Base-by-base conservation (phyloP, 1,140 invertebrate species). In the Zaprionus taronus region DNA sequence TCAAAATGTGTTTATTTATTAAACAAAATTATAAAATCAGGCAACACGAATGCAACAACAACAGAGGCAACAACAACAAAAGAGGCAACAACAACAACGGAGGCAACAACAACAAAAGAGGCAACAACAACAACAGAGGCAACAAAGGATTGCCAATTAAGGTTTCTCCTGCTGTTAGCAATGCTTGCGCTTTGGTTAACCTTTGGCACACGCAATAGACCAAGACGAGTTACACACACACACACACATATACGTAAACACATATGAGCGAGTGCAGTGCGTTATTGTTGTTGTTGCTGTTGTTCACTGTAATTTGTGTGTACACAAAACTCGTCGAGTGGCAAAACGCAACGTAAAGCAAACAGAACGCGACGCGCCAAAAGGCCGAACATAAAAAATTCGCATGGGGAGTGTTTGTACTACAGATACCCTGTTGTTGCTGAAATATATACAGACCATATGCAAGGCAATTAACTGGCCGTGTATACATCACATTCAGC, bases 1-100 rank as follows among this genome's bases (percentile, higher is more conserved):
- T 84, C 82, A 81, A 84, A 81, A 65, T 81, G 75, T 84, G 79
- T 84, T 84, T 84, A 85, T 84, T 84, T 85, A 84, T 84, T 72
- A 79, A 84, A 85, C 71, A 77, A 81, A 75, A 80, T 79, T 85
- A 73, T 65, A 55, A 79, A 85, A 72, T 70, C 47, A 36, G 44
- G 34, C 61, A 57, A 65, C 73, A 60, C 47, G 73, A 64, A 44
- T 71, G 31, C 12, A n/a, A 34, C 9, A 34, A 34, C 26, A 28
- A 28, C 26, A 7, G 6, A 28, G 6, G 26, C 26, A 7, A 28
- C 26, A 28, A 28, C 26, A 28, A 7, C 6, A 7, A 7, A n/a
- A n/a, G n/a, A 36, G 44, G 34, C 61, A 57, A 65, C 73, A 60
- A n/a, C n/a, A n/a, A n/a, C n/a, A n/a, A n/a, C 47, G 73, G 60